Evolutionary conservation across 1,140 invertebrate genomes (phyloP), one percentile per base, ranked within the genome.

Genomic region (Bombus confusus): DNA sequence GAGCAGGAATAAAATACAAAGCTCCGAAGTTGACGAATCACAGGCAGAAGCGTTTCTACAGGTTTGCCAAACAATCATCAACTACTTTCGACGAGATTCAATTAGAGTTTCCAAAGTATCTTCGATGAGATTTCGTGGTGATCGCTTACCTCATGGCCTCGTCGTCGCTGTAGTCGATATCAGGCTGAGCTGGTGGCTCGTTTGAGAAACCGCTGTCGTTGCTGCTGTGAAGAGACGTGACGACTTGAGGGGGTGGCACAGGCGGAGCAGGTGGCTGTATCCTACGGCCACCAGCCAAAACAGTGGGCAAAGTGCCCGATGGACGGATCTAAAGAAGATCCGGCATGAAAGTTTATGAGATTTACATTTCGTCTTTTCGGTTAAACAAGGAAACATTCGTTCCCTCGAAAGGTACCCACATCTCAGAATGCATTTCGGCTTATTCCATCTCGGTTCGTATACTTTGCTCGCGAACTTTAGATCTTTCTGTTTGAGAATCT

Each of bases 121-220:
- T 34, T 66, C 28, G 43, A 68, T 31, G 34, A 52, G 31, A 71
- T 78, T 34, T 80, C 66, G 25, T 72, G 31, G 15, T 22, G 52
- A 52, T 73, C 37, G 85, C 95, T 95, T 96, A 98, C 97, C 97
- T 97, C 94, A 97, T 96, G 37, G 97, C 97, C 91, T 98, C 98
- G 94, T 98, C 98, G 92, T 98, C 98, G 66, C 98, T 98, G 93
- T 98, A 98, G 94, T 98, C 98, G 86, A 98, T 96, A 94, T 98
- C 98, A 1, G 98, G 98, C 91, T 98, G 97, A 37, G 97, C 97
- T 8, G 98, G 97, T 18, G 98, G 97, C 92, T 98, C 98, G 91
- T 98, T 98, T 91, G 98, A 98, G 93, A 98, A 98, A 41, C 98
- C 98, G 90, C 98, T 98, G 95, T 98, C 98, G 94, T 98, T 98